Evolutionary conservation across 2,113 vertebrate species (phyloP), one percentile per base, ranked within the genome.

Genomic region (Girardinichthys multiradiatus): DNA sequence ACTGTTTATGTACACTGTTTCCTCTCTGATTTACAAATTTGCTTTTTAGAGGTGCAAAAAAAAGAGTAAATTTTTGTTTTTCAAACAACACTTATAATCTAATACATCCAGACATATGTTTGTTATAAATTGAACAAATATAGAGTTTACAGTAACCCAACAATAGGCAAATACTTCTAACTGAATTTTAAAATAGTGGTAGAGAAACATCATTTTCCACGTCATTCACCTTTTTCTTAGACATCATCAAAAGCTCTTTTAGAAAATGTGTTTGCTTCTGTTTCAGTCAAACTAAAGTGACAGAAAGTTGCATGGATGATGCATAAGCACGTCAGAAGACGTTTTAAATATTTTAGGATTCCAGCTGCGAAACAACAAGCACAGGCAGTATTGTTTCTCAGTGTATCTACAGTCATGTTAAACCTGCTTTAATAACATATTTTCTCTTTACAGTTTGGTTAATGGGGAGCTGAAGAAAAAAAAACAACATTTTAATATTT

Each of bases 401-500:
- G 9, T 33, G 74, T 15, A 26, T 77, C 37, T 65, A 28, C 29
- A 15, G 58, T 24, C 30, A 67, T 37, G 51, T 84, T 64, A 80
- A 58, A 74, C 5, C 33, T 76, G 57, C 17, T 84, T 27, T 33
- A 45, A 37, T 72, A 65, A 70, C 75, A 63, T 27, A 17, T 42
- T n/a, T n/a, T 64, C 2, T 48, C 66, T 60, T 60, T 71, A 76
- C 10, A 37, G 64, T 54, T 59, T 60, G 80, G 66, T 60, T 51
- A 57, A 79, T 57, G 54, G 66, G 63, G 70, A 51, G 66, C 9
- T 37, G 57, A 81, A 76, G 57, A 57, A 69, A 82, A 70, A 72
- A 75, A 30, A 77, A 14, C 17, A 19, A 15, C 42, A 45, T 45
- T 17, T 45, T 45, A 45, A 45, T 45, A 19, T 45, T 14, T 19